Base-by-base conservation (phyloP, 1,140 invertebrate species). In the Portunus trituberculatus region DNA sequence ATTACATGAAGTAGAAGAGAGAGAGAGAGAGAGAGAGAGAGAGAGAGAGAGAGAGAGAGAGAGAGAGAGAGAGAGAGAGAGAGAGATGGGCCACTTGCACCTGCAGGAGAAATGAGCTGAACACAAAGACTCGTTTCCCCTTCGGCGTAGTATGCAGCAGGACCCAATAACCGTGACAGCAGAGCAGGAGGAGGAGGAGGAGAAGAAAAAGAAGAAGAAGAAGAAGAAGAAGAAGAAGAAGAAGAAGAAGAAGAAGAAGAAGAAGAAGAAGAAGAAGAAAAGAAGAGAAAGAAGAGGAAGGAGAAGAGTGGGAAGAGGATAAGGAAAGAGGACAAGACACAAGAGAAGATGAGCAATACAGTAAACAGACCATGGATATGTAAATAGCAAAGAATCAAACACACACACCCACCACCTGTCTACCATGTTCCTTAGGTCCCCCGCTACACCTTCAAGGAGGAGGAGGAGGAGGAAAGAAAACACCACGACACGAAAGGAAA, bases 21-120 rank as follows among this genome's bases (percentile, higher is more conserved):
- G 67, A 76, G 67, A 76, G 67, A 76, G 67, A 76, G 67, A 76
- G 67, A 76, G 67, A 76, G 67, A 76, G 67, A 76, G 67, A 76
- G 67, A 76, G 67, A 76, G 67, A 76, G 67, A 76, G 67, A 76
- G 67, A 76, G 67, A 76, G 67, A 76, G 20, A 76, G 67, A 76
- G 67, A 76, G 67, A n/a, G 67, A 76, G n/a, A 76, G 20, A 76
- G n/a, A 76, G 67, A 76, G 67, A 76, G 67, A 76, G 67, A 25
- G 67, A 76, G 67, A n/a, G 1, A 76, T 76, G 67, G 67, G 67
- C 20, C 67, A n/a, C 20, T n/a, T n/a, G 25, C 67, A 76, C 67
- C 67, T 76, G 20, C 67, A n/a, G 67, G 20, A n/a, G 67, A 76
- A 76, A 76, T 76, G 67, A 76, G n/a, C 67, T 76, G 67, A 76